A percentile compares a stretch with the other conserved stretches of the same genome.
Evolutionary conservation across 2,888 invertebrate genomes (phyloP).

Genomic region (Morpho helenor): DNA sequence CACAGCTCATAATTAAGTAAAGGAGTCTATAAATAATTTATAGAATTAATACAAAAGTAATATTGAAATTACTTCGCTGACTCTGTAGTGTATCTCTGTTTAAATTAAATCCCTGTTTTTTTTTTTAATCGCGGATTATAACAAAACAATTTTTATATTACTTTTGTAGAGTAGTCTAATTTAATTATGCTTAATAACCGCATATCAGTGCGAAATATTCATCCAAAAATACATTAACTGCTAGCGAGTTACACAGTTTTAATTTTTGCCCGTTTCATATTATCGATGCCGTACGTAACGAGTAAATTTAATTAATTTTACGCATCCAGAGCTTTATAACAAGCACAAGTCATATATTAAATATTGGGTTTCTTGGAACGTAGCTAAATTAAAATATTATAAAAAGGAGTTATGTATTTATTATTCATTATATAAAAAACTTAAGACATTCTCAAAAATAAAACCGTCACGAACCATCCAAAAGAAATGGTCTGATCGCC

Average conservation of each 20-base stretch:
- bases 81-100: no score
- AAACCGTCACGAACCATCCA: no score
- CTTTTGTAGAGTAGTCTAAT: constrained; percentile 3
- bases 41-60: no score
- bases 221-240: constrained; percentile 46
- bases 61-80: no score
- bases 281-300: constrained; percentile 14
- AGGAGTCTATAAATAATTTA: no score
- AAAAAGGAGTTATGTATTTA: not conserved
- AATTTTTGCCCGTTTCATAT: constrained; percentile 39
- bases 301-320: constrained; percentile 28
- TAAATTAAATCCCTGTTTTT: no score
- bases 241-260: constrained; percentile 29
- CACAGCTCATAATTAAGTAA: no score
- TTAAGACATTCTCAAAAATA: no score
- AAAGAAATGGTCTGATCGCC: no score
- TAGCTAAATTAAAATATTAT: constrained; percentile 12
- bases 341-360: constrained; percentile 19
- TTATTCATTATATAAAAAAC: no score
- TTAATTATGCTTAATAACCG: constrained; percentile 26
- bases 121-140: no score
- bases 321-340: constrained; percentile 18
- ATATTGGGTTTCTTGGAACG: constrained; percentile 9
- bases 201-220: constrained; percentile 36
- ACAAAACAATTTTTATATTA: no score